Evolutionary conservation across 2,797 vertebrate genomes (phyloP).

Genomic region (Leptoclinus maculatus): DNA sequence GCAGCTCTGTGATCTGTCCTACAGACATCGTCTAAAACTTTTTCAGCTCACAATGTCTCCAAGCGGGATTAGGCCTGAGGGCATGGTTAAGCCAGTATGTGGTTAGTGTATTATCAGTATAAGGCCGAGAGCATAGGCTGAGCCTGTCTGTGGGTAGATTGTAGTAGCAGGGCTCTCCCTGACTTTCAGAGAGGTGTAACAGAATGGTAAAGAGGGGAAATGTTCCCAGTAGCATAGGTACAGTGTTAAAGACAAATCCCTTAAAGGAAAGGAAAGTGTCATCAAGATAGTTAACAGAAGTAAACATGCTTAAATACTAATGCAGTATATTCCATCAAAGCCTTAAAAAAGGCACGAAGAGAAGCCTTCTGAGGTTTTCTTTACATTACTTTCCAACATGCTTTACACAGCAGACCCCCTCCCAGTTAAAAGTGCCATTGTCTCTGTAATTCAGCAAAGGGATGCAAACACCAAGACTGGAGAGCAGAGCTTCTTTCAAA

Average conservation of each 20-base stretch:
- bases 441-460: slow-evolving; percentile 20
- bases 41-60: slow-evolving; percentile 66
- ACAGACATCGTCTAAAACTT: slow-evolving; percentile 51
- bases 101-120: slow-evolving; percentile 74
- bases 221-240: slow-evolving; percentile 31
- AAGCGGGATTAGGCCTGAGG: slow-evolving; percentile 67
- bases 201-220: slow-evolving; percentile 53
- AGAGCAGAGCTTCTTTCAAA: slow-evolving; percentile 25
- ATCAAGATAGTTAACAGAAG: slow-evolving; percentile 27
- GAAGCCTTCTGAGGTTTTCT: not conserved
- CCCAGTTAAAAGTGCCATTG: not conserved
- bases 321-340: not conserved
- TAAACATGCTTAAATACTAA: slow-evolving; percentile 17
- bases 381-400: slow-evolving; percentile 10
- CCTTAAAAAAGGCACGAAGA: not conserved
- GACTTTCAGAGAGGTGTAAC: slow-evolving; percentile 62
- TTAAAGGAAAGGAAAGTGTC: slow-evolving; percentile 29
- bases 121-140: slow-evolving; percentile 61
- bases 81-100: slow-evolving; percentile 72
- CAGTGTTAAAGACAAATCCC: slow-evolving; percentile 17
- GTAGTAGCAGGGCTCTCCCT: slow-evolving; percentile 59
- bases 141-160: slow-evolving; percentile 66
- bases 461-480: not conserved
- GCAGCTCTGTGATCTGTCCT: slow-evolving; percentile 46
- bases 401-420: not conserved